phyloP scores from a whole-genome alignment of 2,888 invertebrate species.

The Tachystola acroxantha region DNA sequence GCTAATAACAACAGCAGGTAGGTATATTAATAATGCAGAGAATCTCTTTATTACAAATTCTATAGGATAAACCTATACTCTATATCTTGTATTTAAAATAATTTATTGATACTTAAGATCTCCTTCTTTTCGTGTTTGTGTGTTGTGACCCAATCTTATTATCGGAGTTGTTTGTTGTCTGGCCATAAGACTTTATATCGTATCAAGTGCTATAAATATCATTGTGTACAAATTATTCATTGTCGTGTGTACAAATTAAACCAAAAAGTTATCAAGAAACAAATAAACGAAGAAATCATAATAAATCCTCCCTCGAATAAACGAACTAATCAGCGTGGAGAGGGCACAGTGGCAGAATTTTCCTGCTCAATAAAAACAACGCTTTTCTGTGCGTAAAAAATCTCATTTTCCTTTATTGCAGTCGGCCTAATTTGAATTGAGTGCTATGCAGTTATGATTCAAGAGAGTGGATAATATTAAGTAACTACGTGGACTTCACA shows the following conservation, averaged over 20 bases:
- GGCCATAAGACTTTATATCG: no score
- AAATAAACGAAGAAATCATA: conserved; percentile 62
- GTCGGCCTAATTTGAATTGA: conserved; percentile 73
- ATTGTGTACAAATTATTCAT: no score
- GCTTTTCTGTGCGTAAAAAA: conserved; percentile 68
- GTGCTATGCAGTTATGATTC: conserved; percentile 75
- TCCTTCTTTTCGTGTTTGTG: no score
- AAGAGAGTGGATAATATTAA: conserved; percentile 74
- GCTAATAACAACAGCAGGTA: conserved; percentile 3
- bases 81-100: no score
- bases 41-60: no score
- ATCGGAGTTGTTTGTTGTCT: no score
- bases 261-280: conserved; percentile 39
- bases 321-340: conserved; percentile 65
- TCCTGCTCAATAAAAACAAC: conserved; percentile 70
- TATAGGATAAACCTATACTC: no score
- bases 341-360: conserved; percentile 42
- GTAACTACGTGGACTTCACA: no score
- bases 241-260: not conserved
- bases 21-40: no score
- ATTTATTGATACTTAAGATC: no score
- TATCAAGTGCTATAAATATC: no score
- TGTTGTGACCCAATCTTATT: no score
- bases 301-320: conserved; percentile 66
- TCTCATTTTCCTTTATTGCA: conserved; percentile 75